These are phyloP conservation scores for Manacus vitellinus DNA, from an alignment of 2,113 vertebrate species.

Conservation along the genomic window DNA sequence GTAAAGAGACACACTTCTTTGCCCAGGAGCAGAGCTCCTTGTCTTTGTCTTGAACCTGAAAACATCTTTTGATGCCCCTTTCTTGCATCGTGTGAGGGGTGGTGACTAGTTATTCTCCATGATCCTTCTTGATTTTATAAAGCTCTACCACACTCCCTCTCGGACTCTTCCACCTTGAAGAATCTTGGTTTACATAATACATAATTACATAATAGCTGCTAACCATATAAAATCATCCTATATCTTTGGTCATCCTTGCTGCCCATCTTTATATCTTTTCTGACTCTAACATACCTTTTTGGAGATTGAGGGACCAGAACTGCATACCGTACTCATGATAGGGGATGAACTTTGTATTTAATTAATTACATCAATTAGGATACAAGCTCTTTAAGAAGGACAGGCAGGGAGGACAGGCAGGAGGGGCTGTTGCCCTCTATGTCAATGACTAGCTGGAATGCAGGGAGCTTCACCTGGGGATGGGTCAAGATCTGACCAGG, in stretches of 20 bases:
- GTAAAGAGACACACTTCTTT: neutral
- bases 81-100: neutral
- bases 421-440: neutral
- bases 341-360: neutral
- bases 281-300: neutral
- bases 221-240: neutral
- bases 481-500: neutral
- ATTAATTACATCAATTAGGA: neutral
- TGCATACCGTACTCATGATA: neutral
- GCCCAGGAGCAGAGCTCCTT: neutral
- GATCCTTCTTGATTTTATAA: neutral
- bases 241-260: neutral
- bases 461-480: neutral
- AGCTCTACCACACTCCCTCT: neutral
- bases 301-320: neutral
- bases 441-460: neutral
- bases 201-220: neutral
- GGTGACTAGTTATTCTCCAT: neutral
- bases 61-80: neutral
- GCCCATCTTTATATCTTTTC: neutral
- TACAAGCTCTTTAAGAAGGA: neutral
- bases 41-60: neutral
- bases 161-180: neutral
- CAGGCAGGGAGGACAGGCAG: neutral
- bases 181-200: neutral